Base-by-base conservation (phyloP, 1,140 invertebrate genomes). In the Heliconius eleuchia region DNA sequence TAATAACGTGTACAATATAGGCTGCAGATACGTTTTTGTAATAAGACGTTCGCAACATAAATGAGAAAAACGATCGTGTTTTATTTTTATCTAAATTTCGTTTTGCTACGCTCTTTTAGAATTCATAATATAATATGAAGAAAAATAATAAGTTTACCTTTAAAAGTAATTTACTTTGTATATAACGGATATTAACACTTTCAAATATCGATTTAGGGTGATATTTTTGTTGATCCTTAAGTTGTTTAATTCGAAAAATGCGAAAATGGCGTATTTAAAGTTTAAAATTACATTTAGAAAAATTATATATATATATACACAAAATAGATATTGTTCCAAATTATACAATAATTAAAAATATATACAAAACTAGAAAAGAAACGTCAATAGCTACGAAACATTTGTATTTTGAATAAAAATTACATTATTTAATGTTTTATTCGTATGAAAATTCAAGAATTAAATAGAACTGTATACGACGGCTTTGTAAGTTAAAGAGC, bases 401-500 rank as follows among this genome's bases (percentile, higher is more conserved):
- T 57, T 66, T 27, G 8, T 23, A 66, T 30, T 57, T 57, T 52
- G 50, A 23, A 60, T 27, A 27, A 66, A 30, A 66, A 27, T 5
- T 30, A 66, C 5, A 66, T 30, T 3, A 3, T 30, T 30, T 66
- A 1, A 4, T 11, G 11, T 60, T 60, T 60, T 60, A 13, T 27
- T 8, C 0, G 11, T 30, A 27, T 66, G 23, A 66, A 66, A 66
- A 30, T 66, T 66, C 60, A 66, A 66, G 60, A 66, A 66, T 66
- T 66, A 66, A 66, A 66, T 66, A 66, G 27, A 30, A 66, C 9
- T 39, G 34, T 75, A 19, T 75, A 75, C 52, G 34, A 39, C 42
- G 60, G 74, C 74, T 70, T 76, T 76, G 60, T 76, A 71, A 76
- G 57, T 76, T 71, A 71, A 76, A 76, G 57, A 19, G 74, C 74